Percentiles rank a stretch among this genome's conserved stretches.
phyloP scores from a whole-genome alignment of 1,140 invertebrate genomes.

The Ectropis grisescens region DNA sequence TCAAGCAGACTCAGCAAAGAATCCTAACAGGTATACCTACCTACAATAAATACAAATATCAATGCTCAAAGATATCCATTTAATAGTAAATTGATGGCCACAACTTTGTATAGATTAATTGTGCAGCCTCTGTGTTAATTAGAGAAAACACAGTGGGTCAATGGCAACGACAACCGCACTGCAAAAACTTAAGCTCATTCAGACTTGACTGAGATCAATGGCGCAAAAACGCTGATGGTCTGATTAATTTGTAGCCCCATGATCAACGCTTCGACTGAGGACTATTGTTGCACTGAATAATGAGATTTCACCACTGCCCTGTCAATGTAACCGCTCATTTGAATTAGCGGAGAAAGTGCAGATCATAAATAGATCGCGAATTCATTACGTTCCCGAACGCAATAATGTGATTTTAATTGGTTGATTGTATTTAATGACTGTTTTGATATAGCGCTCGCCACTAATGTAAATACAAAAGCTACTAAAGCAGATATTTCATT shows the following conservation, averaged over 20 bases:
- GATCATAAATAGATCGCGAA: constrained; percentile 1
- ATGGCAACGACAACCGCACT: constrained; percentile 26
- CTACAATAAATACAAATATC: no score
- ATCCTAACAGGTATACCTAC: no score
- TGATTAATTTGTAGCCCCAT: constrained; percentile 16
- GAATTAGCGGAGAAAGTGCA: constrained; percentile 19
- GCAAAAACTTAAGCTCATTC: constrained; percentile 23
- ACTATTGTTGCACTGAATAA: constrained; percentile 12
- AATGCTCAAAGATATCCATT: no score
- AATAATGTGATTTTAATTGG: constrained; percentile 23
- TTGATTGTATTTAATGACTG: constrained; percentile 13
- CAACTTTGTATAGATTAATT: constrained; percentile 6
- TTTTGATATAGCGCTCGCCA: constrained; percentile 7
- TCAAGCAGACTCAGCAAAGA: no score
- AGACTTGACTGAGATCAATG: constrained; percentile 16
- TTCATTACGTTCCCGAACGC: constrained; percentile 8
- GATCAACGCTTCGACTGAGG: not conserved
- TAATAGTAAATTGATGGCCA: not conserved
- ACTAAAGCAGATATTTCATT: not conserved
- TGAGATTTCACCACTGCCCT: constrained; percentile 18
- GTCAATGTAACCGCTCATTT: constrained; percentile 11
- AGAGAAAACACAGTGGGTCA: constrained; percentile 35
- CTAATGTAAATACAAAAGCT: constrained; percentile 3
- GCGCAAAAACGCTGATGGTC: constrained; percentile 17
- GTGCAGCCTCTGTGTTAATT: constrained; percentile 29